These are phyloP conservation scores for Danaus melanippus DNA, from an alignment of 1,140 invertebrate species.

Conservation along the genomic window DNA sequence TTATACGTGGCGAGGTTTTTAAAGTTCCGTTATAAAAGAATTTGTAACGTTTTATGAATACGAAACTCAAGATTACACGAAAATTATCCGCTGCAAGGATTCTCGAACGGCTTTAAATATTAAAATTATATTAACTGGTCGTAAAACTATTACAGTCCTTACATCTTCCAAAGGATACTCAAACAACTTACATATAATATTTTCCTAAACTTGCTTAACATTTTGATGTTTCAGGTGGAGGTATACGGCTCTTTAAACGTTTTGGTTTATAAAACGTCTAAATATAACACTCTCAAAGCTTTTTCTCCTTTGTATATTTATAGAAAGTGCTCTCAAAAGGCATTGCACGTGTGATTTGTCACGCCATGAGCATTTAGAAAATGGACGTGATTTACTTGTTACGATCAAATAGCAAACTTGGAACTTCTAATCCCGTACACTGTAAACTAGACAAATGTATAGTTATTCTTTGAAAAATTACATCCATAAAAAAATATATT, in stretches of 20 bases:
- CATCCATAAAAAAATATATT: too few relatives aligned
- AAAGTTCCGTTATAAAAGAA: conserved; percentile 49
- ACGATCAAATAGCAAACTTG: conserved; percentile 37
- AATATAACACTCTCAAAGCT: too few relatives aligned
- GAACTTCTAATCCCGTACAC: conserved; percentile 15
- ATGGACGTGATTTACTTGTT: conserved; percentile 4
- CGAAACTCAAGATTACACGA: conserved; percentile 26
- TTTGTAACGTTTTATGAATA: conserved; percentile 48
- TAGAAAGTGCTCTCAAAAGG: too few relatives aligned
- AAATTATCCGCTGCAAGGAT: conserved; percentile 14
- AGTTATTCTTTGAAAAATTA: too few relatives aligned
- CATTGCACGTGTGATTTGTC: conserved; percentile 17
- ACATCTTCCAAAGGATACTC: too few relatives aligned
- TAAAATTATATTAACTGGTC: conserved; percentile 19
- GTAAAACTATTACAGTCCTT: conserved; percentile 6
- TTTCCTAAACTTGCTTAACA: too few relatives aligned
- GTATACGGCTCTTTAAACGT: too few relatives aligned
- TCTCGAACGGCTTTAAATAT: conserved; percentile 11
- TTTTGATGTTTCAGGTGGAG: too few relatives aligned
- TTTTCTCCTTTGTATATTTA: too few relatives aligned
- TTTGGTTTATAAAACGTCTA: too few relatives aligned
- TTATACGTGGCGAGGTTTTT: conserved; percentile 17
- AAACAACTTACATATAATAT: too few relatives aligned
- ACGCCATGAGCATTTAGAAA: conserved; percentile 8
- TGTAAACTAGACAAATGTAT: conserved; percentile 19